Evolutionary conservation across 1,140 invertebrate species (phyloP).

Genomic region (Diabrotica undecimpunctata): DNA sequence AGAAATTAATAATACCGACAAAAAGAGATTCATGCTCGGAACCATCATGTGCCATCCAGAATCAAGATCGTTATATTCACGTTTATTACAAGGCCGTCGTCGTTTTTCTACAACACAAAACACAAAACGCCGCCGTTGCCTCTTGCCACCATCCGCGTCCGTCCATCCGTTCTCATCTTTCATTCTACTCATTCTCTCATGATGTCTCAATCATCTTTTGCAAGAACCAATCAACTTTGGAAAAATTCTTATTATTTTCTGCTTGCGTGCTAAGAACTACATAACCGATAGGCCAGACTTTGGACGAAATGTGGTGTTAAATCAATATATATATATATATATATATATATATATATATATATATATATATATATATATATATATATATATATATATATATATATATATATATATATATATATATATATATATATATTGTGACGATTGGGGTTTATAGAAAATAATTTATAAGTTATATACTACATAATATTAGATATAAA

Average conservation of each 20-base stretch:
- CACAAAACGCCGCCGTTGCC: background rate
- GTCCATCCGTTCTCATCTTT: background rate
- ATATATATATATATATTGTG: too few relatives aligned
- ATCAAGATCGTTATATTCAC: background rate
- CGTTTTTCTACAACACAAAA: constrained; percentile 1
- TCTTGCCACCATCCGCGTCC: constrained; percentile 1
- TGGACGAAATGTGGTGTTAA: too few relatives aligned
- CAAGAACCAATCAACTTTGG: constrained; percentile 1
- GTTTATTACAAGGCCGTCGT: background rate
- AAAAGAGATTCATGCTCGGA: background rate
- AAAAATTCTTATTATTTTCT: background rate
- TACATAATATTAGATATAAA: too few relatives aligned
- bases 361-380: too few relatives aligned
- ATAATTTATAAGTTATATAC: too few relatives aligned
- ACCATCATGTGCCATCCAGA: background rate
- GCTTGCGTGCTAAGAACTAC: background rate
- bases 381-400: too few relatives aligned
- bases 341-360: too few relatives aligned
- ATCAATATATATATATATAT: too few relatives aligned
- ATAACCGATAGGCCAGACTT: background rate
- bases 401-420: too few relatives aligned
- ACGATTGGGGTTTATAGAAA: too few relatives aligned
- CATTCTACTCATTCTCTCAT: constrained; percentile 2
- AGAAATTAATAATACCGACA: too few relatives aligned
- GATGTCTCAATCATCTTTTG: background rate